phyloP scores from a whole-genome alignment of 2,113 vertebrate genomes.

The Neodontobutis hainanensis region DNA sequence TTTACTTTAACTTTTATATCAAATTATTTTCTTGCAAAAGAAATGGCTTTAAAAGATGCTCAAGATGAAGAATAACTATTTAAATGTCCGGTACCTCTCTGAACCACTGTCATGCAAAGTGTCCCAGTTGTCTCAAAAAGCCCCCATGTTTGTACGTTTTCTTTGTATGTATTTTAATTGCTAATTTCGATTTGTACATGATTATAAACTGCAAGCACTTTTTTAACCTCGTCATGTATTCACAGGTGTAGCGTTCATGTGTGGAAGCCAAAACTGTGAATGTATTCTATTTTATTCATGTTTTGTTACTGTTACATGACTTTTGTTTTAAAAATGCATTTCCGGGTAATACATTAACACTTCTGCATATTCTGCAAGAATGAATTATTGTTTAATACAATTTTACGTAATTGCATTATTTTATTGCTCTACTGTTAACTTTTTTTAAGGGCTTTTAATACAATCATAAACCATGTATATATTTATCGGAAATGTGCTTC shows the following conservation, averaged over 20 bases:
- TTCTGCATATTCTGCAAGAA: slow-evolving; percentile 34
- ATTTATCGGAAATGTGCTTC: slow-evolving; percentile 41
- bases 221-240: slow-evolving; percentile 52
- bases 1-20: slow-evolving; percentile 79
- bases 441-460: slow-evolving; percentile 50
- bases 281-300: slow-evolving; percentile 25
- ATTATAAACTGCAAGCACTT: slow-evolving; percentile 54
- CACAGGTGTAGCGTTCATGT: slow-evolving; percentile 51
- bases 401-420: slow-evolving; percentile 39
- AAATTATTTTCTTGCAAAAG: slow-evolving; percentile 74
- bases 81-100: slow-evolving; percentile 21
- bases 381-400: slow-evolving; percentile 28
- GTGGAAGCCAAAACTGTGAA: slow-evolving; percentile 62
- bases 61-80: slow-evolving; percentile 23
- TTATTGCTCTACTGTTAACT: slow-evolving; percentile 39
- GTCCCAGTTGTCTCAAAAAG: slow-evolving; percentile 47
- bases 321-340: slow-evolving; percentile 9
- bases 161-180: slow-evolving; percentile 54
- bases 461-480: slow-evolving; percentile 19
- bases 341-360: background rate
- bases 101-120: slow-evolving; percentile 35
- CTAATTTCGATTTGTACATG: slow-evolving; percentile 62
- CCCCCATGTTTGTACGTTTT: slow-evolving; percentile 54
- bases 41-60: slow-evolving; percentile 35
- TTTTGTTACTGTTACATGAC: slow-evolving; percentile 19